Conservation (phyloP, 2,888 invertebrate species). For the Pemphredon lugubris region DNA sequence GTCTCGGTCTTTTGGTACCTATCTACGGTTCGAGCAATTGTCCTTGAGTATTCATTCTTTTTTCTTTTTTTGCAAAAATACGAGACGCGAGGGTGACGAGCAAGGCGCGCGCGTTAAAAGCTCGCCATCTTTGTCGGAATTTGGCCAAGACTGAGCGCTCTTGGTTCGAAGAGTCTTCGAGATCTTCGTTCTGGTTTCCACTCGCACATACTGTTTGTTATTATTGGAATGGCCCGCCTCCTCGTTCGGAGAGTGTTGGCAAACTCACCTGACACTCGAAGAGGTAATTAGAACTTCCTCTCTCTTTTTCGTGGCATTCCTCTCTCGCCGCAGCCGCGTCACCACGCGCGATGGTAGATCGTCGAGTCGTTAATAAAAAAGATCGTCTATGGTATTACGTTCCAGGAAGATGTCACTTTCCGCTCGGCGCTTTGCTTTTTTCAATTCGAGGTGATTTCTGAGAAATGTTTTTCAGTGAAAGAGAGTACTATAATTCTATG, state of each 20-base stretch:
- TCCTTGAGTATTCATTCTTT: too few species aligned
- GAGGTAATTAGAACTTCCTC: slow-evolving; percentile 66
- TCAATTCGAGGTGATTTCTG: too few species aligned
- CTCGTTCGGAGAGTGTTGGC: slow-evolving; percentile 64
- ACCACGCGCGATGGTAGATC: not conserved
- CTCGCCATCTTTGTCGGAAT: slow-evolving; percentile 39
- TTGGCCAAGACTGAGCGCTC: slow-evolving; percentile 43
- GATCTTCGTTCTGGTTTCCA: slow-evolving; percentile 52
- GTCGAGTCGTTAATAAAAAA: slow-evolving; percentile 13
- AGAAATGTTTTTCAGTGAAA: too few species aligned
- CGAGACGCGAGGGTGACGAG: too few species aligned
- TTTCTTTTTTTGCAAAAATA: too few species aligned
- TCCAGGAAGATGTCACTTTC: slow-evolving; percentile 12
- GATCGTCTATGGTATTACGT: slow-evolving; percentile 22
- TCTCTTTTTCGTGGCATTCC: slow-evolving; percentile 28
- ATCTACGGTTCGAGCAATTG: too few species aligned
- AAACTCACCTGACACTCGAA: slow-evolving; percentile 68
- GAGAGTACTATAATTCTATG: too few species aligned
- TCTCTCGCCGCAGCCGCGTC: slow-evolving; percentile 19
- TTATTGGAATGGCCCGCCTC: slow-evolving; percentile 70
- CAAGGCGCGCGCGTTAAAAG: slow-evolving; percentile 24
- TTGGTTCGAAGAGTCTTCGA: slow-evolving; percentile 40
- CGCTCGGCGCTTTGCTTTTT: too few species aligned
- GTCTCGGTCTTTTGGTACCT: too few species aligned
- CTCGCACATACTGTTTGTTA: slow-evolving; percentile 65